Conservation (phyloP, 2,113 vertebrate genomes). For the Channa maculata region DNA sequence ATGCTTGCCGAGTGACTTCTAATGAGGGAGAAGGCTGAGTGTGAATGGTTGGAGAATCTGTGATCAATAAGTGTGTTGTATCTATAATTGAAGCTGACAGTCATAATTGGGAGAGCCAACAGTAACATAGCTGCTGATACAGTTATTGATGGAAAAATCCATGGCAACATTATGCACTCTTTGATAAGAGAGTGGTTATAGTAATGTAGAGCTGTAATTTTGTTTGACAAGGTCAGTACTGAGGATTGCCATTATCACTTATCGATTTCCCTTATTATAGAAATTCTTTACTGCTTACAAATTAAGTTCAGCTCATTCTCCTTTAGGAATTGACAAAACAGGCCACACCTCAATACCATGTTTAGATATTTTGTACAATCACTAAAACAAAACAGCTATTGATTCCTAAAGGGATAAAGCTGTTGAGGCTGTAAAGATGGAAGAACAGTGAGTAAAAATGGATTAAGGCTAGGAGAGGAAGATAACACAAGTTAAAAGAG, state of each 20-base stretch:
- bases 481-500: constrained; percentile 37
- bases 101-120: constrained; percentile 65
- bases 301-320: neutral
- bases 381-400: neutral
- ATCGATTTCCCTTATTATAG: constrained; percentile 8
- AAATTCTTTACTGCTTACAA: constrained; percentile 9
- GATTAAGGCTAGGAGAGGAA: constrained; percentile 4
- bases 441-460: constrained; percentile 21
- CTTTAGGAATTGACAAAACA: neutral
- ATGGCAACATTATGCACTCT: constrained; percentile 21
- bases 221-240: constrained; percentile 23
- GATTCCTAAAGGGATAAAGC: constrained; percentile 6
- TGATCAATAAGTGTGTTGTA: constrained; percentile 74
- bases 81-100: constrained; percentile 71
- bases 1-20: constrained; percentile 50
- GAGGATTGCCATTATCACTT: neutral
- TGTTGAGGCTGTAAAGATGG: neutral
- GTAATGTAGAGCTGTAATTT: neutral
- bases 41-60: constrained; percentile 31
- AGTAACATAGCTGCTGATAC: constrained; percentile 49
- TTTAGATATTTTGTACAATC: neutral
- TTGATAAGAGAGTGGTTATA: constrained; percentile 23
- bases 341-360: neutral
- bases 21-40: constrained; percentile 31
- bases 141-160: constrained; percentile 54